Percentiles rank a stretch among this genome's conserved stretches.
Evolutionary conservation across 2,888 invertebrate genomes (phyloP).

Genomic region (Pyrrhosoma nymphula): DNA sequence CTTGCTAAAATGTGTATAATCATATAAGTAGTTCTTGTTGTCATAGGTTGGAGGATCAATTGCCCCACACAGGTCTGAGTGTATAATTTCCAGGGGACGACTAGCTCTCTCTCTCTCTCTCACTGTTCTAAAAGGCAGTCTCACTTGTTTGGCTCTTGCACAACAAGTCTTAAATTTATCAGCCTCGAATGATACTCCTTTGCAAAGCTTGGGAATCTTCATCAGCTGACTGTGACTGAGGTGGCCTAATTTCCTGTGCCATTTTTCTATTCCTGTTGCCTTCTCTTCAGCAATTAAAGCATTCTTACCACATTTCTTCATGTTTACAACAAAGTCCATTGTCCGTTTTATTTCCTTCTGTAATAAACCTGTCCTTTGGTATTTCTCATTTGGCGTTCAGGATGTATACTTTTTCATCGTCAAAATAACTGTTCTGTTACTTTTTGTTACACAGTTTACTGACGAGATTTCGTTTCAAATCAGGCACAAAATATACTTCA

Average conservation of each 20-base stretch:
- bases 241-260: neutral
- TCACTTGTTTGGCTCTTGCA: neutral
- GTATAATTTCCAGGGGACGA: too few relatives aligned
- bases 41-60: too few relatives aligned
- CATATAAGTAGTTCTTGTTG: too few relatives aligned
- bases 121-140: neutral
- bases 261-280: neutral
- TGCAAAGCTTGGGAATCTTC: neutral
- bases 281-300: neutral
- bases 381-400: neutral
- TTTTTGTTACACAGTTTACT: neutral
- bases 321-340: conserved; percentile 4
- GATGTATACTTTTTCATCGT: conserved; percentile 6
- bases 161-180: neutral
- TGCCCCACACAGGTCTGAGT: too few relatives aligned
- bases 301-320: neutral
- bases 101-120: too few relatives aligned
- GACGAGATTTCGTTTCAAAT: conserved; percentile 5
- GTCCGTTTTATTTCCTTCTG: neutral
- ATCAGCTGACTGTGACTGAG: too few relatives aligned
- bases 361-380: neutral
- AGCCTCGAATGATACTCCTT: conserved; percentile 24
- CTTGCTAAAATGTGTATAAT: too few relatives aligned
- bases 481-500: neutral
- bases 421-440: neutral